These are phyloP conservation scores for Emydura subglobosa DNA, from an alignment of 2,113 vertebrate genomes.

Conservation along the genomic window DNA sequence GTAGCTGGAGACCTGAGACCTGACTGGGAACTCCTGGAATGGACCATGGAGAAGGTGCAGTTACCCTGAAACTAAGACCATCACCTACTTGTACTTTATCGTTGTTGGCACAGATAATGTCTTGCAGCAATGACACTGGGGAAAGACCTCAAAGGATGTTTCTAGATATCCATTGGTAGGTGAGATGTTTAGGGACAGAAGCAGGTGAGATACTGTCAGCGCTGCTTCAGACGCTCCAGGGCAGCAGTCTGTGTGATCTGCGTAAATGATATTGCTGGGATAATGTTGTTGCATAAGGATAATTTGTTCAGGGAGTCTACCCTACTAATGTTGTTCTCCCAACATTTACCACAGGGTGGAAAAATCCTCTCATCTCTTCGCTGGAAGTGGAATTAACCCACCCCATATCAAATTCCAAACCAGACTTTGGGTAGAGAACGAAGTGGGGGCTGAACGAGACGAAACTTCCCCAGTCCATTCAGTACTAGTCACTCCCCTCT, in stretches of 20 bases:
- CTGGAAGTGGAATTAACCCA: too few species aligned
- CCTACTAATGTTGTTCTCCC: too few species aligned
- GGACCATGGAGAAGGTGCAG: too few species aligned
- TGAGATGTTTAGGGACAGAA: fast-evolving
- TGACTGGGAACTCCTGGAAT: too few species aligned
- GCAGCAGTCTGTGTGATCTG: background rate
- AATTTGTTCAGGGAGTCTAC: background rate
- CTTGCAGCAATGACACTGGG: background rate
- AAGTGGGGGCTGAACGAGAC: too few species aligned
- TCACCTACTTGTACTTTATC: background rate
- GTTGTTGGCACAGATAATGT: background rate
- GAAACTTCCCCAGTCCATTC: too few species aligned
- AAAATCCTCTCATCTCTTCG: too few species aligned
- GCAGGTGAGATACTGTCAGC: background rate
- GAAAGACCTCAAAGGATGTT: background rate
- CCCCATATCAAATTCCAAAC: too few species aligned
- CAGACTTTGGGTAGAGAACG: too few species aligned
- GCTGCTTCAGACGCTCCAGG: background rate
- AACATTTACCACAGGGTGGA: too few species aligned
- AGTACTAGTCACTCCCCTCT: background rate
- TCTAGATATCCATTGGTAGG: background rate
- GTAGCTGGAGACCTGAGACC: too few species aligned
- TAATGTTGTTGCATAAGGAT: background rate
- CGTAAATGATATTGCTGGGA: background rate
- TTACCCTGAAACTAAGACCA: too few species aligned